Evolutionary conservation across 2,888 invertebrate genomes (phyloP).

Genomic region (Bugula neritina): DNA sequence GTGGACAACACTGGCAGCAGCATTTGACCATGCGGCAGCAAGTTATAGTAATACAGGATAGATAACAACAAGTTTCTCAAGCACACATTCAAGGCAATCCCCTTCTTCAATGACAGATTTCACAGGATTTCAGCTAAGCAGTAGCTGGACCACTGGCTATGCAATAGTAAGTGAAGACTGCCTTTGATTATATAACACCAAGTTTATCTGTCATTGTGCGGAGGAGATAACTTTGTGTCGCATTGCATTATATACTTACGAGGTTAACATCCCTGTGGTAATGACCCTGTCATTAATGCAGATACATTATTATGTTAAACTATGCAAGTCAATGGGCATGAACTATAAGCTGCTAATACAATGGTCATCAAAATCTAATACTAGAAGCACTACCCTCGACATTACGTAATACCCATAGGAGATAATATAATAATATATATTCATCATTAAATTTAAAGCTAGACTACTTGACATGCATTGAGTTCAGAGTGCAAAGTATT

Average conservation of each 20-base stretch:
- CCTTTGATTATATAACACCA: too few relatives aligned
- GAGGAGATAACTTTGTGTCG: background rate
- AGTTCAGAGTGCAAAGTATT: too few relatives aligned
- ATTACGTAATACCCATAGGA: background rate
- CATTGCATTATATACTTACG: slow-evolving; percentile 41
- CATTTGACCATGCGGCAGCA: too few relatives aligned
- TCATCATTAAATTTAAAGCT: background rate
- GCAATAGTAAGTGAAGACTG: too few relatives aligned
- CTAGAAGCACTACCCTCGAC: background rate
- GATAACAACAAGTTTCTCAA: too few relatives aligned
- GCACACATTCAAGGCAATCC: too few relatives aligned
- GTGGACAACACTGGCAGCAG: too few relatives aligned
- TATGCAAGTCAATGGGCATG: background rate
- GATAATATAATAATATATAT: background rate
- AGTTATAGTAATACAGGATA: too few relatives aligned
- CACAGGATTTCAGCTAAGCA: too few relatives aligned
- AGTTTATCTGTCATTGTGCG: background rate
- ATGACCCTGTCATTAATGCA: slow-evolving; percentile 21
- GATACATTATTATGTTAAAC: background rate
- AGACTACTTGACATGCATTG: background rate
- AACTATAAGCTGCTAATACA: background rate
- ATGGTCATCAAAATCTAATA: background rate
- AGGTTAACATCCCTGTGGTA: slow-evolving; percentile 50
- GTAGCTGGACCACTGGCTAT: too few relatives aligned
- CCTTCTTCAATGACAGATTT: too few relatives aligned